phyloP scores from a whole-genome alignment of 2,888 invertebrate species.

The Lycophotia porphyrea region DNA sequence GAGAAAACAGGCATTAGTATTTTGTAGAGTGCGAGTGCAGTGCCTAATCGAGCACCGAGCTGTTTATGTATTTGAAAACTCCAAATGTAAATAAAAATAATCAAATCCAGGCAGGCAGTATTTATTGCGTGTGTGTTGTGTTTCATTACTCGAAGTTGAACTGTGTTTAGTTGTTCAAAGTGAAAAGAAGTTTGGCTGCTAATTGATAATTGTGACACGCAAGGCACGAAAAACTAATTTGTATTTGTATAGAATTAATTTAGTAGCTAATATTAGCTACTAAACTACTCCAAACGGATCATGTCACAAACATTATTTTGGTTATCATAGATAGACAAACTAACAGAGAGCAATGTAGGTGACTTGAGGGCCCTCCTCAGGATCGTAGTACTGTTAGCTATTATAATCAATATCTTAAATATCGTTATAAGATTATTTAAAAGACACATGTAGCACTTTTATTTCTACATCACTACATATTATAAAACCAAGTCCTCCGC shows the following conservation, averaged over 20 bases:
- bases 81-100: neutral
- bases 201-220: constrained; percentile 15
- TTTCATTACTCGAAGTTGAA: neutral
- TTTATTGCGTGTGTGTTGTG: neutral
- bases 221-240: constrained; percentile 1
- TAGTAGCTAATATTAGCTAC: too few species aligned
- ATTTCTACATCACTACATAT: too few species aligned
- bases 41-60: neutral
- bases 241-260: neutral
- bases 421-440: too few species aligned
- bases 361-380: neutral
- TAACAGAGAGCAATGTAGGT: neutral
- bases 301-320: neutral
- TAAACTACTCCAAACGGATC: too few species aligned
- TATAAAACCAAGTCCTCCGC: too few species aligned
- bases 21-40: neutral
- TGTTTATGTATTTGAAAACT: neutral
- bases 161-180: neutral
- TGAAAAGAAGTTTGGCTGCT: neutral
- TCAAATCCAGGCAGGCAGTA: neutral
- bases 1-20: neutral
- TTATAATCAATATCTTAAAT: neutral
- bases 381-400: neutral
- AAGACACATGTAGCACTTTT: too few species aligned
- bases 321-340: neutral